Base-by-base conservation (phyloP, 2,888 invertebrate species). In the Eudemis profundana region DNA sequence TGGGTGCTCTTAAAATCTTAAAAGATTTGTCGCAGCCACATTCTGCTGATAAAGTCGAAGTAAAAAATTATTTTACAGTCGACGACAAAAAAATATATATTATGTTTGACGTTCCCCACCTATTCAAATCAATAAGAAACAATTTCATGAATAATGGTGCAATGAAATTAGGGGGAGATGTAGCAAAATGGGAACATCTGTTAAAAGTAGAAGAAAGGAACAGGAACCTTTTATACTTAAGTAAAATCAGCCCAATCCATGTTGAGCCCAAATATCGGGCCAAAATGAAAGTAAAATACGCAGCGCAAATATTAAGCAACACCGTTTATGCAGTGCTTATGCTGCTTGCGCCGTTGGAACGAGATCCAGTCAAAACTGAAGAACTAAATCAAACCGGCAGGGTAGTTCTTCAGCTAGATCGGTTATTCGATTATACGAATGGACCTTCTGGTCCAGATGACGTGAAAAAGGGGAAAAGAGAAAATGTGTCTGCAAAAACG, bases 401-500 rank as follows among this genome's bases (percentile, higher is more conserved):
- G 10, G 46, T 71, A 0, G 10, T 74, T 1, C 7, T 63, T 7
- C 66, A 70, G 7, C 19, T 68, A 12, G 57, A 68, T 29, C 33
- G 29, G 8, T 14, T 61, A 7, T 64, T 68, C 44, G 73, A 74
- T 62, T 49, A 10, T 21, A 71, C 70, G 1, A 73, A 74, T 71
- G 69, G 69, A 7, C 74, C 72, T 10, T 53, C 70, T 12, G 29
- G 38, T 12, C 61, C 66, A 27, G 29, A 68, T 12, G 70, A 74
- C 57, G 50, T 73, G 12, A 71, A 66, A 57, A 70, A 29, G 10
- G 29, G 29, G 3, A 56, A 51, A 10, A n/a, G 68, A 62, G 67
- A 68, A 67, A 71, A 71, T 49, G 65, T 67, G 17, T 69, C 69
- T 49, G 59, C 65, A 36, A 62, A 54, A 44, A 65, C 49, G 7